Conservation (phyloP, 2,113 vertebrate genomes). For the Empidonax alnorum region DNA sequence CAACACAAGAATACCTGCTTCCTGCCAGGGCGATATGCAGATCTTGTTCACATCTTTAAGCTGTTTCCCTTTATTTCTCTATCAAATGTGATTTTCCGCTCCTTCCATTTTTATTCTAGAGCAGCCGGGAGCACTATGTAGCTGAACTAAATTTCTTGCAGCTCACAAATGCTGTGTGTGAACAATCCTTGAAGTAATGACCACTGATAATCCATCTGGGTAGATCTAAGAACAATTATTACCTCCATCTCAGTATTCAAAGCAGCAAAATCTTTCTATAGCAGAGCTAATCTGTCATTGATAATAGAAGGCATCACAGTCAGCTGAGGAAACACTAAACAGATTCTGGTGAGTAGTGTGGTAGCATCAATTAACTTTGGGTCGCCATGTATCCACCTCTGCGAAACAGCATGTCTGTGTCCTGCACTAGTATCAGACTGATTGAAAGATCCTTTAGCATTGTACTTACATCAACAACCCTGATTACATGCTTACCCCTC, state of each 20-base stretch:
- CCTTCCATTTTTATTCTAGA: neutral
- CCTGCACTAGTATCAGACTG: neutral
- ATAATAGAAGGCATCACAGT: neutral
- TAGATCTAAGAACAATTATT: neutral
- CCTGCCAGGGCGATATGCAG: neutral
- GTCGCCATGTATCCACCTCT: neutral
- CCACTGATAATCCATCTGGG: neutral
- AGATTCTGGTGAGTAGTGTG: neutral
- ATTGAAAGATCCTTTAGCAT: neutral
- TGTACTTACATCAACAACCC: neutral
- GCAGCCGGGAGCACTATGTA: neutral
- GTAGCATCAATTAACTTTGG: neutral
- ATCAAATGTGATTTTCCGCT: neutral
- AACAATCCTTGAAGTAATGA: neutral
- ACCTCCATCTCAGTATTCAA: neutral
- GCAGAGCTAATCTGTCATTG: neutral
- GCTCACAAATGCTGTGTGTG: neutral
- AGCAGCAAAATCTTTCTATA: neutral
- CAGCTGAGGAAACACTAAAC: neutral
- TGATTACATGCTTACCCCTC: neutral
- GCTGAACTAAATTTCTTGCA: neutral
- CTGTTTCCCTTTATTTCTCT: neutral
- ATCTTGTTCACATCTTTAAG: neutral
- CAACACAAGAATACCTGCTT: neutral
- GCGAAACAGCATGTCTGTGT: neutral